Percentiles rank a stretch among this genome's conserved stretches.
Conservation (phyloP, 1,140 invertebrate genomes). For the Drosophila santomea region DNA sequence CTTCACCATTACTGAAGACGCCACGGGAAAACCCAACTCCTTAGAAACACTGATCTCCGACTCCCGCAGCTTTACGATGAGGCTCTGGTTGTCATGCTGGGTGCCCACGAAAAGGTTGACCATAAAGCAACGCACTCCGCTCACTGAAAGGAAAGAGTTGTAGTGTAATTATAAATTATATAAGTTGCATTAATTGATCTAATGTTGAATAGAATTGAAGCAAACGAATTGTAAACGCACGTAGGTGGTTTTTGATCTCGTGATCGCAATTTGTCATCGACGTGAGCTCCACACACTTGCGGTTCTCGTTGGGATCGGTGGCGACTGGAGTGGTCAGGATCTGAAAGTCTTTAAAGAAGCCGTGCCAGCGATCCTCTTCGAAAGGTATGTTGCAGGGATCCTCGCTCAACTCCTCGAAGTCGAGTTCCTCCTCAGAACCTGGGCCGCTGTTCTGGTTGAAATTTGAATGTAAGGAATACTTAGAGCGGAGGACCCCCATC, state of each 20-base stretch:
- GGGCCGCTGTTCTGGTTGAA: not conserved
- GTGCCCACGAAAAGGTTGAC: slow-evolving; percentile 64
- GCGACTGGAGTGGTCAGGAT: slow-evolving; percentile 45
- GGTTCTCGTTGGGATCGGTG: slow-evolving; percentile 42
- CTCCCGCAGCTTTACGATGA: slow-evolving; percentile 67
- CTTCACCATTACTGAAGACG: slow-evolving; percentile 67
- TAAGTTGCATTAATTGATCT: no score
- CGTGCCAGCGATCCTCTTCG: slow-evolving; percentile 70
- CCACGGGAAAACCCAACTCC: slow-evolving; percentile 65
- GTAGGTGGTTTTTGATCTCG: slow-evolving; percentile 42
- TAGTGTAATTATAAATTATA: no score
- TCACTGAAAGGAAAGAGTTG: slow-evolving; percentile 23
- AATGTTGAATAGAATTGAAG: no score
- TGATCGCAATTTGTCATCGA: slow-evolving; percentile 2
- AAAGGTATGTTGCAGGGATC: slow-evolving; percentile 44
- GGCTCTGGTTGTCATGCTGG: slow-evolving; percentile 54
- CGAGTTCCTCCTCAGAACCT: not conserved
- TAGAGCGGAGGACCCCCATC: slow-evolving; percentile 6
- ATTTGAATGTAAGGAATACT: not conserved
- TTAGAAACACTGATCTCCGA: slow-evolving; percentile 66
- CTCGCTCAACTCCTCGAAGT: slow-evolving; percentile 44
- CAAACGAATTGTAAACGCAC: slow-evolving; percentile 40
- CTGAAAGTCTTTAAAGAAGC: slow-evolving; percentile 62
- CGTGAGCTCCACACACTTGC: slow-evolving; percentile 63
- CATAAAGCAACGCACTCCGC: slow-evolving; percentile 67